Base-by-base conservation (phyloP, 2,797 vertebrate species). In the Pterois miles region DNA sequence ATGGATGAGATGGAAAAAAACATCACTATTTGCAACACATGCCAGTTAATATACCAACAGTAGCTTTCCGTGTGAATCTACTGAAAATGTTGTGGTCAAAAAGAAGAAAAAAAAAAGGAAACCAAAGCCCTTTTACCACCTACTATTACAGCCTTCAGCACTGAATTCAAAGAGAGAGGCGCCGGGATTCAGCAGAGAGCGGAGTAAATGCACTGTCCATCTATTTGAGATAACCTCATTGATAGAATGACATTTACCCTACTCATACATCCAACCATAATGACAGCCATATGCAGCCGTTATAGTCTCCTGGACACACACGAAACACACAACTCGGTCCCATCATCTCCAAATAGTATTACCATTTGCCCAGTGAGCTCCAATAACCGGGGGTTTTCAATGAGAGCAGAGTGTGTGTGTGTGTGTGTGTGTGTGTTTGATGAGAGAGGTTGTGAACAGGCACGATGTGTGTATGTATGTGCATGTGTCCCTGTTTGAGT, bases 161-260 rank as follows among this genome's bases (percentile, higher is more conserved):
- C 59, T 36, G 52, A 66, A 78, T 77, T 71, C 62, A 73, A 66
- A 74, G 58, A 71, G 46, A 59, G 64, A 64, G 71, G 59, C 20
- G 2, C 59, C 58, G 71, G 27, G 75, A 76, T 69, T 76, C 20
- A 54, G 82, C 62, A 8, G 53, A 70, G 73, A 74, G 78, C 38
- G 36, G 76, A 81, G 78, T 88, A 79, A 89, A 88, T 88, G 87
- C 88, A 94, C 93, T 84, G 90, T 86, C 88, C 92, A 95, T 95
- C 92, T 94, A 95, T 93, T 88, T 91, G 83, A 74, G 80, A 89
- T 91, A 92, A 94, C 77, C 84, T 91, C 79, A 86, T 87, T 88
- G 86, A 91, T 81, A 84, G 75, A 86, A 85, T 82, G 86, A 90
- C 89, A 89, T 92, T 89, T 83, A 86, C 60, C 78, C 89, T 76